Evolutionary conservation across 2,797 vertebrate species (phyloP).

Genomic region (Sebastes hubbsi): DNA sequence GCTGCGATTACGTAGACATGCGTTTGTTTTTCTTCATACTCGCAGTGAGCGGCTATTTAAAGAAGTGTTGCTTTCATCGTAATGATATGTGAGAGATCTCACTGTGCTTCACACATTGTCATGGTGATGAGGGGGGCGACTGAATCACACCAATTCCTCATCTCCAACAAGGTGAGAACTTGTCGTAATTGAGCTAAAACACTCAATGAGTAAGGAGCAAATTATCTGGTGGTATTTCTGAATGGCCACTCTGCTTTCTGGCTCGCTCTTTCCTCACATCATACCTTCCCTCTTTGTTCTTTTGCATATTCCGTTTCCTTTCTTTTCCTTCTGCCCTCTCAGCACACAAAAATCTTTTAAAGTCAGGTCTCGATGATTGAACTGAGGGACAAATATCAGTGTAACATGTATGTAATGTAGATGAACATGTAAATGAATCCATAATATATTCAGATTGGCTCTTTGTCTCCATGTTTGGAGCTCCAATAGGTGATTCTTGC

Average conservation of each 20-base stretch:
- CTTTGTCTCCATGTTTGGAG: constrained; percentile 77
- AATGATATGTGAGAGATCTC: constrained; percentile 48
- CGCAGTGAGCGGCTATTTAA: constrained; percentile 51
- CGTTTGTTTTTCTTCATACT: constrained; percentile 33
- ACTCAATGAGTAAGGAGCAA: constrained; percentile 30
- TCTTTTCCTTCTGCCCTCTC: not conserved
- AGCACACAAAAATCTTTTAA: not conserved
- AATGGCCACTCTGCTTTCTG: constrained; percentile 17
- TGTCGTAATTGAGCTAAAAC: constrained; percentile 61
- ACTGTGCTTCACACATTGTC: constrained; percentile 64
- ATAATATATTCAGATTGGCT: constrained; percentile 81
- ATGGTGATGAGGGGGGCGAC: constrained; percentile 41
- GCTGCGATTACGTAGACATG: constrained; percentile 4
- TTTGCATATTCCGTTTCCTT: not conserved
- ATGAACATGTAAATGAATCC: constrained; percentile 77
- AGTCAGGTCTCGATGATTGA: constrained; percentile 14
- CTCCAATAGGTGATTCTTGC: constrained; percentile 83
- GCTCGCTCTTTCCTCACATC: not conserved
- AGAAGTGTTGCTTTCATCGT: constrained; percentile 56
- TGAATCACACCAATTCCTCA: constrained; percentile 56
- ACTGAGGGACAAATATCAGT: constrained; percentile 54
- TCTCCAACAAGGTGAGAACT: constrained; percentile 58
- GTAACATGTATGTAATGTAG: constrained; percentile 66
- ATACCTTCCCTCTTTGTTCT: not conserved
- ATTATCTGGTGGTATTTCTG: constrained; percentile 19